These are phyloP conservation scores for Colinus virginianus DNA, from an alignment of 2,113 vertebrate species.

Conservation along the genomic window DNA sequence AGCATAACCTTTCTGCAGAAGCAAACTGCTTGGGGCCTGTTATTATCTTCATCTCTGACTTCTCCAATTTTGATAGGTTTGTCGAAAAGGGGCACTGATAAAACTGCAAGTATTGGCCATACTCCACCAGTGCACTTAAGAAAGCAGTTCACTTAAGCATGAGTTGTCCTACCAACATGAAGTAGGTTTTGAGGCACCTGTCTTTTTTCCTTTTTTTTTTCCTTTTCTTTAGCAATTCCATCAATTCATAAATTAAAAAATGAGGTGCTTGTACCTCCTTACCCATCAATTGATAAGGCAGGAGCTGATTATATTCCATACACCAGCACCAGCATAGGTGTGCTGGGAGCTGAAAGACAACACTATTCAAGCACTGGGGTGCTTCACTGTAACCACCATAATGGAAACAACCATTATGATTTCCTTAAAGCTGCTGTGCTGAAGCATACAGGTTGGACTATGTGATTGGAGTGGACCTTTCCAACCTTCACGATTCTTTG, in stretches of 20 bases:
- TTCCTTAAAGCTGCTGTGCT: not conserved
- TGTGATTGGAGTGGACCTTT: too few species aligned
- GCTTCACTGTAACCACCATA: not conserved
- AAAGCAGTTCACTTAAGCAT: not conserved
- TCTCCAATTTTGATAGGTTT: not conserved
- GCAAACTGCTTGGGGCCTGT: not conserved
- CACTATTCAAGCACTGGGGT: not conserved
- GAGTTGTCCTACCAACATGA: not conserved
- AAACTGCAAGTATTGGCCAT: not conserved
- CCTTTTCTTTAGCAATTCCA: not conserved
- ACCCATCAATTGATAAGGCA: not conserved
- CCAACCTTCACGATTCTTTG: too few species aligned
- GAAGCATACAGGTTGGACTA: not conserved
- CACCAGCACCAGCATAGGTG: not conserved
- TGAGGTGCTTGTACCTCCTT: not conserved
- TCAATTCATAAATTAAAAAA: not conserved
- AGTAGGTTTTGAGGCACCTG: not conserved
- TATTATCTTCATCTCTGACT: not conserved
- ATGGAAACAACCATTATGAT: not conserved
- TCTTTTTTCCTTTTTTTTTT: not conserved
- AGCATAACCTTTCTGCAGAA: not conserved
- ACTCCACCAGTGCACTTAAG: not conserved
- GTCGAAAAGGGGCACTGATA: not conserved
- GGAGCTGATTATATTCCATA: fast-evolving
- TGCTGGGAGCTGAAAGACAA: not conserved